phyloP scores from a whole-genome alignment of 2,888 invertebrate species.

The Ophion ellenae region DNA sequence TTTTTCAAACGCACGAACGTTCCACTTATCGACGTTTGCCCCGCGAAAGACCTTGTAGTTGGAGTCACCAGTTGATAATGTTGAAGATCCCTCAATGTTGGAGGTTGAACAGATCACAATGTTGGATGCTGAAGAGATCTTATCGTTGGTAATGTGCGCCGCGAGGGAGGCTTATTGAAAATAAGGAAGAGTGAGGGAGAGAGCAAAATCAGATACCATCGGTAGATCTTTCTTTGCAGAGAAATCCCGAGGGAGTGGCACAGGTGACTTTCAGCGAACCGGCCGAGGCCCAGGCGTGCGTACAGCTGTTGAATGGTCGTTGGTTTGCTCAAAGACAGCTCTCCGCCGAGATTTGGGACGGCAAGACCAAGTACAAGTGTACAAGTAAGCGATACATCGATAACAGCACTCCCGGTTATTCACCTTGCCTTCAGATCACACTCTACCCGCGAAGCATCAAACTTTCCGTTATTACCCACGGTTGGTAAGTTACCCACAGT shows the following conservation, averaged over 20 bases:
- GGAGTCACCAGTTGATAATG: background rate
- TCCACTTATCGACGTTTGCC: background rate
- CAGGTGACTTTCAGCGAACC: conserved; percentile 95
- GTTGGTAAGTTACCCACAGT: background rate
- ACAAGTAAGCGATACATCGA: conserved; percentile 85
- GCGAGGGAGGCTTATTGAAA: background rate
- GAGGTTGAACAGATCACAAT: background rate
- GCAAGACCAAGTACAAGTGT: conserved; percentile 96
- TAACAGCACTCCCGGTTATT: background rate
- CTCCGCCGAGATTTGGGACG: conserved; percentile 96
- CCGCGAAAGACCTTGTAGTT: background rate
- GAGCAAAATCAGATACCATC: background rate
- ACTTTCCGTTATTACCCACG: background rate
- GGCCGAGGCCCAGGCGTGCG: conserved; percentile 96
- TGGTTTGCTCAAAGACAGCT: conserved; percentile 95
- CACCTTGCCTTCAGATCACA: conserved; percentile 21
- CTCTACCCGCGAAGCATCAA: background rate
- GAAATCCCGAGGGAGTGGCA: conserved; percentile 97
- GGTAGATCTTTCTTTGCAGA: conserved; percentile 83
- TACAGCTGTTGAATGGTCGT: conserved; percentile 93
- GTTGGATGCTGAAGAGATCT: background rate
- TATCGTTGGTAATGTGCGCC: no score
- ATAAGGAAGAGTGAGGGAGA: background rate
- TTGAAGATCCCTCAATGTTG: background rate
- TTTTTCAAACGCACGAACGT: background rate